Evolutionary conservation across 1,140 invertebrate species (phyloP), one percentile per base, ranked within the genome.

Genomic region (Drosophila aff.): DNA sequence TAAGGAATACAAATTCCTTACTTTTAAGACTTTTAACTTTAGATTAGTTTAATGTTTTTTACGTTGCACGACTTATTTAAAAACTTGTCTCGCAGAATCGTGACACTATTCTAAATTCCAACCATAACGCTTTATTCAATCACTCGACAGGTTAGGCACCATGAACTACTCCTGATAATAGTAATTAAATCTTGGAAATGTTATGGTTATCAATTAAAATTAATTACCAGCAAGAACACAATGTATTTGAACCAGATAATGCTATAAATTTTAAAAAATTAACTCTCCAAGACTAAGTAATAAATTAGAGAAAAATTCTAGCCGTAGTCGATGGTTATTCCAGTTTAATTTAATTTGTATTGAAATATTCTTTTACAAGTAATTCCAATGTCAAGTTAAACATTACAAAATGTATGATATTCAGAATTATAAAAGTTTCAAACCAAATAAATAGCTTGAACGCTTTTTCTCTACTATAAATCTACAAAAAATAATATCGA

Each of bases 61-160:
- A 41, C 28, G 13, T 8, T 31, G 15, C 26, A 46, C 26, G 58
- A 31, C 18, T 16, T 3, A 10, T 44, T 60, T 59, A 8, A 0
- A 16, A 33, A 9, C 31, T 33, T 33, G 31, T 9, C 31, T 33
- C 2, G 31, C 31, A 44, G 10, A 59, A 28, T 59, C 57, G 57
- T 59, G 57, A 59, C 57, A 41, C 7, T 43, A 15, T 59, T 59
- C 57, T 18, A 59, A 59, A 59, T 43, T 59, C 40, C 57, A 26
- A n/a, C 0, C 11, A 13, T 26, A 8, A 41, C 0, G 23, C 26
- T 59, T n/a, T 38, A 15, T 18, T 26, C 26, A 41, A 40, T 41
- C 2, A 38, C 31, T 2, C 13, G 4, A 16, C 33, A 38, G 8
- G 13, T 38, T 16, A 55, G 18, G 18, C 13, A 16, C 33, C 33